Evolutionary conservation across 23 tunicate species (phyloP), one percentile per base, ranked within the genome.

Genomic region (Halocynthia aurantium): DNA sequence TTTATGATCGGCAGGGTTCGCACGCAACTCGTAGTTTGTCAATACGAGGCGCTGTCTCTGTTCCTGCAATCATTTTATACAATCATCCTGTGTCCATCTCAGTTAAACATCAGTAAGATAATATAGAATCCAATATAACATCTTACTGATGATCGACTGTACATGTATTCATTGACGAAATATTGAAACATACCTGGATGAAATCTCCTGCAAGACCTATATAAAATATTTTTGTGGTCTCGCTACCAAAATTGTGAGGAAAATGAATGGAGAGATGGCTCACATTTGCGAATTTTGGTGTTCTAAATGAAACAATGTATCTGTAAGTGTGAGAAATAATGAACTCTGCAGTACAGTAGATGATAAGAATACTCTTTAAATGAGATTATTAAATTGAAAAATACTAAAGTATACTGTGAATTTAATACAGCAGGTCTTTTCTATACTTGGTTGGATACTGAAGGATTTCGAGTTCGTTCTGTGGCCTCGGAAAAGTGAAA

Each of bases 1-100:
- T 81, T 94, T 94, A 72, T 94, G 99, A 70, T 94, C 99, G 18
- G 99, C 96, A n/a, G 99, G 99, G 63, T 94, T 94, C 6, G 99
- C 96, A 56, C 86, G 58, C 49, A 88, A 74, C 63, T 94, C 99
- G 77, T 94, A 94, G 68, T 89, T 85, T 20, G 99, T 88, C 15
- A 94, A 57, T 6, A 89, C 51, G 57, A 94, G 70, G 67, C 70
- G 80, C 76, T 94, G 86, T 60, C 99, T 71, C 70, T 78, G 84
- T 10, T 84, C 98, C 83, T 87, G 80, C n/a, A 69, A 60, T 15
- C n/a, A 60, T 60, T 0, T 60, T 60, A 60, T 60, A 15, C n/a
- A 60, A 15, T n/a, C 17, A n/a, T 15, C 44, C 4, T 31, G 1
- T 31, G 44, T 31, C 44, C 44, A n/a, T n/a, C n/a, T n/a, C n/a